Percentiles rank a stretch among this genome's conserved stretches.
These are phyloP conservation scores for Drosophila rubida DNA, from an alignment of 2,888 invertebrate genomes.

Conservation along the genomic window DNA sequence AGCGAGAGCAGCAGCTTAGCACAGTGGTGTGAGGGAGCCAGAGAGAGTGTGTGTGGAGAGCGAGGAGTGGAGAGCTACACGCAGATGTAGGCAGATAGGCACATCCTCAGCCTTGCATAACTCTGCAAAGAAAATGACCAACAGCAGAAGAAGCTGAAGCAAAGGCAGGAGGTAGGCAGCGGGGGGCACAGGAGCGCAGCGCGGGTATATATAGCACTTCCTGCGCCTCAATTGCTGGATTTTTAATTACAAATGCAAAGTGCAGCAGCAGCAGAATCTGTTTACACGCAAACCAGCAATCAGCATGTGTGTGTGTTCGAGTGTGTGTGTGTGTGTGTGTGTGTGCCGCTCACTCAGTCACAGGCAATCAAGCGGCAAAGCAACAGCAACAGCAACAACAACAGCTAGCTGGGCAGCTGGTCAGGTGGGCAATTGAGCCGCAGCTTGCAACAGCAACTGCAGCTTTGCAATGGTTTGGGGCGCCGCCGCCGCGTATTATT, in stretches of 20 bases:
- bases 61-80: not conserved
- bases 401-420: slow-evolving; percentile 40
- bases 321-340: slow-evolving; percentile 33
- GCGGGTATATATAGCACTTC: slow-evolving; percentile 58
- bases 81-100: slow-evolving; percentile 1
- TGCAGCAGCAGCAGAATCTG: slow-evolving; percentile 66
- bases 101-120: slow-evolving; percentile 70
- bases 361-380: slow-evolving; percentile 63
- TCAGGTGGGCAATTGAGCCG: slow-evolving; percentile 65
- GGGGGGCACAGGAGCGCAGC: not conserved
- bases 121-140: slow-evolving; percentile 53
- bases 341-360: slow-evolving; percentile 45
- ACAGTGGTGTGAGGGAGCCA: too few species aligned
- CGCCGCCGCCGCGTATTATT: slow-evolving; percentile 73
- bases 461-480: slow-evolving; percentile 56
- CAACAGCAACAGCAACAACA: slow-evolving; percentile 7
- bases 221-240: slow-evolving; percentile 74
- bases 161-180: not conserved
- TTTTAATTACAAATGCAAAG: slow-evolving; percentile 79
- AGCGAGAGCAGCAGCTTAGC: slow-evolving; percentile 24
- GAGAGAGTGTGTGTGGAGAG: not conserved
- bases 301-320: slow-evolving; percentile 30
- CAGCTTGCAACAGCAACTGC: slow-evolving; percentile 28
- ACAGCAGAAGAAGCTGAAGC: slow-evolving; percentile 31
- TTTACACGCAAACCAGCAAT: slow-evolving; percentile 76